Conservation (phyloP, 2,888 invertebrate species). For the Chouioia cunea region DNA sequence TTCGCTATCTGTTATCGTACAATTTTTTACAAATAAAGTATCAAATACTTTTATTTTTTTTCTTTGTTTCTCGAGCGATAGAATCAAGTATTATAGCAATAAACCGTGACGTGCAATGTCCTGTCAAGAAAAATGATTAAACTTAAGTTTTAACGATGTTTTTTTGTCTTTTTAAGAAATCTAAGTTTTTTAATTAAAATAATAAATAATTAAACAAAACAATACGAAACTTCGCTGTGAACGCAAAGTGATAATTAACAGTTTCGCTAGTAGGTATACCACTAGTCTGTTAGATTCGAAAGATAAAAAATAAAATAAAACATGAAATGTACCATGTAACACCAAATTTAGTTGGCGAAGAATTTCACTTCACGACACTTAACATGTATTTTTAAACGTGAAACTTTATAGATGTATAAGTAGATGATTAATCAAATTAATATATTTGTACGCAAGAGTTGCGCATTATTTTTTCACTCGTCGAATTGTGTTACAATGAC, state of each 20-base stretch:
- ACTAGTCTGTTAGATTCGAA: conserved; percentile 41
- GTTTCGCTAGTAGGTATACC: conserved; percentile 13
- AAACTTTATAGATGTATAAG: conserved; percentile 26
- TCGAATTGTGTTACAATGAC: too few relatives aligned
- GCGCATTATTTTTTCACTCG: conserved; percentile 23
- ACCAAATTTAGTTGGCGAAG: conserved; percentile 32
- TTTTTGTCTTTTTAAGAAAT: background rate
- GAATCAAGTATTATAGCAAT: background rate
- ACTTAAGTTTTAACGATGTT: conserved; percentile 29
- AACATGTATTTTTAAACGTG: conserved; percentile 36
- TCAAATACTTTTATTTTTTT: too few relatives aligned
- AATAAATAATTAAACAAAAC: too few relatives aligned
- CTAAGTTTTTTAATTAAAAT: background rate
- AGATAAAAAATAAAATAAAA: conserved; percentile 33
- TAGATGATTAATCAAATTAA: conserved; percentile 17
- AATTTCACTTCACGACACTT: conserved; percentile 6
- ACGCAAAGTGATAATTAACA: conserved; percentile 6
- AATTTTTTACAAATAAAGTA: too few relatives aligned
- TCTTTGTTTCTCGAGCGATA: too few relatives aligned
- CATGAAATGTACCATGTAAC: conserved; percentile 32
- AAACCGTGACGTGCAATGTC: conserved; percentile 58
- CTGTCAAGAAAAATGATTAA: conserved; percentile 61
- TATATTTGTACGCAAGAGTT: conserved; percentile 19
- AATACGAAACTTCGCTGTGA: background rate
- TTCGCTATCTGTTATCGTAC: too few relatives aligned